Conservation (phyloP, 1,140 invertebrate genomes). For the Sarcophaga bullata region DNA sequence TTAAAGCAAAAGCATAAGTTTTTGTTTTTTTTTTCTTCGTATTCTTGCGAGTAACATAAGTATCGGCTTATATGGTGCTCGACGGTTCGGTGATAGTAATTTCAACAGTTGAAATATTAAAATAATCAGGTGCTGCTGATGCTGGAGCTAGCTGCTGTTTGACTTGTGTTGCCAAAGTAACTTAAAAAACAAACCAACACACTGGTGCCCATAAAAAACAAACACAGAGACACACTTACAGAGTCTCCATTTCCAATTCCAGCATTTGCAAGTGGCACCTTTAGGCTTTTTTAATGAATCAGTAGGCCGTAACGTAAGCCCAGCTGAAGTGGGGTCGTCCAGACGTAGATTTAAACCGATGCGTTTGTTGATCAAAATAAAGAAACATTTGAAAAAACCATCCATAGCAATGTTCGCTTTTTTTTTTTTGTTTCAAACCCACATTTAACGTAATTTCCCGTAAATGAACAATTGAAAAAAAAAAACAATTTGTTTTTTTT, state of each 20-base stretch:
- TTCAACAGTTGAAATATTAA: constrained; percentile 21
- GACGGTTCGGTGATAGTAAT: constrained; percentile 5
- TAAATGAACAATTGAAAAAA: neutral
- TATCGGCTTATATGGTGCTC: neutral
- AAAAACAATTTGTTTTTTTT: no score
- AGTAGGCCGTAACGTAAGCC: constrained; percentile 16
- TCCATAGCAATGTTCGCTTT: no score
- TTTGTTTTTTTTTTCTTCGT: no score
- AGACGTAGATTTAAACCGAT: neutral
- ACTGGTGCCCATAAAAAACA: no score
- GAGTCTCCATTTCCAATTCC: neutral
- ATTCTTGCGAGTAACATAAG: neutral
- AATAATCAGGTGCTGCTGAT: constrained; percentile 18
- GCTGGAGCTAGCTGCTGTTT: neutral
- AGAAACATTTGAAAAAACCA: neutral
- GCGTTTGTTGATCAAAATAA: neutral
- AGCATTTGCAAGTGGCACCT: constrained; percentile 4
- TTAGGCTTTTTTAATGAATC: neutral
- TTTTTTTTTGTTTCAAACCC: no score
- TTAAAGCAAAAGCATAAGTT: no score
- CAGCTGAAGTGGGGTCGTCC: constrained; percentile 17
- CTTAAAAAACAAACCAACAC: neutral
- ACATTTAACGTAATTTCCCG: neutral
- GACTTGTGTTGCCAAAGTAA: neutral
- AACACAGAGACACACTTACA: neutral